Percentiles rank a stretch among this genome's conserved stretches.
Conservation (phyloP, 2,797 vertebrate species). For the Sebastes itinus region DNA sequence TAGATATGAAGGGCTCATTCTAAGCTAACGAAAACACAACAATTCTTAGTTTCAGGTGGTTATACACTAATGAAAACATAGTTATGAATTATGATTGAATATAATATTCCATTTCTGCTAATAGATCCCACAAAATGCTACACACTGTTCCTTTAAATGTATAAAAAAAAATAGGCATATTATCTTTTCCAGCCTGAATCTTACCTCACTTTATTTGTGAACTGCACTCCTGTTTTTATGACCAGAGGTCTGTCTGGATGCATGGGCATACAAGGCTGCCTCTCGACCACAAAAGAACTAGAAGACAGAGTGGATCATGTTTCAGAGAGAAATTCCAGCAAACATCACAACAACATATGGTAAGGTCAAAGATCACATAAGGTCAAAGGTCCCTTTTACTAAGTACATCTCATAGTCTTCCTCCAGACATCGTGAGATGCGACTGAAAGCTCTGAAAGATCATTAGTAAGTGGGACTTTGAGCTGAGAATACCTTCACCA, state of each 20-base stretch:
- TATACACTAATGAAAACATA: too few species aligned
- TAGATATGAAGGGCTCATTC: too few species aligned
- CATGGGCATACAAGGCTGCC: conserved; percentile 99
- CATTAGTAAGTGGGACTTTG: background rate
- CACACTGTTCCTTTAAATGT: background rate
- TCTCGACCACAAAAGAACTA: conserved; percentile 96
- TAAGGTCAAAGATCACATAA: background rate
- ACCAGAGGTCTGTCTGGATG: conserved; percentile 97
- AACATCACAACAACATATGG: background rate
- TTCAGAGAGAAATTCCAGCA: conserved; percentile 15
- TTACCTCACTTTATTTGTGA: conserved; percentile 98
- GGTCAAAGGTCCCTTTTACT: background rate
- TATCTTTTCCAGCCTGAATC: background rate
- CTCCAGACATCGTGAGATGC: background rate
- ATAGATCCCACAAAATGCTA: too few species aligned
- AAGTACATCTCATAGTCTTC: background rate
- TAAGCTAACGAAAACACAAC: too few species aligned
- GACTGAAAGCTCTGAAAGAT: background rate
- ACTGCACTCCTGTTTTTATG: conserved; percentile 98
- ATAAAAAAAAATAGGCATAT: background rate
- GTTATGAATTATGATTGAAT: too few species aligned
- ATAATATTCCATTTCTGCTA: too few species aligned
- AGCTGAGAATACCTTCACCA: background rate
- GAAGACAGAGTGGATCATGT: conserved; percentile 15
- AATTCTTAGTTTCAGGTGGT: too few species aligned